Base-by-base conservation (phyloP, 2,113 vertebrate genomes). In the Neotragus pygmaeus region DNA sequence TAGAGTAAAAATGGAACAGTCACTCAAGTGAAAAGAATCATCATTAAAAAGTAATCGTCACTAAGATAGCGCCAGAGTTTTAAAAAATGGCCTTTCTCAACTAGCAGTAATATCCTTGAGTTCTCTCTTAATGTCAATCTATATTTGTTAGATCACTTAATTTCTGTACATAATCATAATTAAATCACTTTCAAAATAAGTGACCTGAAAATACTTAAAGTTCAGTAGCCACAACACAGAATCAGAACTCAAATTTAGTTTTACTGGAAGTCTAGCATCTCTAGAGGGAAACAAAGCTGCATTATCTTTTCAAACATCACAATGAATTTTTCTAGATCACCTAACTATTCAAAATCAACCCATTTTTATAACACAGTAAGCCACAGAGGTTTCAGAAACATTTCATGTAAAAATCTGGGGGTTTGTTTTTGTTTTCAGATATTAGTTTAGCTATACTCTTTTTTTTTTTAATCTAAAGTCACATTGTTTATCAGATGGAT, bases 301-400 rank as follows among this genome's bases (percentile, higher is more conserved):
- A 83, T 11, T 12, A 85, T 94, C 60, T 86, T 96, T 90, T 94
- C 66, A 86, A 95, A 94, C 55, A 87, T 47, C 90, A 86, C 73
- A 92, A 57, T 90, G 49, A 77, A 91, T 73, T 62, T 84, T 83
- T 82, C 57, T 47, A 81, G 58, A 87, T 62, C 47, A 90, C 16
- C 10, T 36, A 33, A 94, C 43, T 58, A 53, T 9, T 8, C 49
- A 83, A 94, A 89, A 81, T 2, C 30, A 92, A 66, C 30, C 7
- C 36, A 57, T 66, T 62, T 85, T 85, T 64, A 27, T 0, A 88
- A 28, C 45, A 55, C 66, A 30, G 73, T 97, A 96, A 89, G 87
- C 8, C 47, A 45, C 51, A 43, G 36, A 80, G 12, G 78, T 49
- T 33, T 92, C 33, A 88, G 39, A 92, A 90, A 49, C 19, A 55